These are phyloP conservation scores for Chionomys nivalis DNA, from an alignment of 2,113 vertebrate species.

Conservation along the genomic window DNA sequence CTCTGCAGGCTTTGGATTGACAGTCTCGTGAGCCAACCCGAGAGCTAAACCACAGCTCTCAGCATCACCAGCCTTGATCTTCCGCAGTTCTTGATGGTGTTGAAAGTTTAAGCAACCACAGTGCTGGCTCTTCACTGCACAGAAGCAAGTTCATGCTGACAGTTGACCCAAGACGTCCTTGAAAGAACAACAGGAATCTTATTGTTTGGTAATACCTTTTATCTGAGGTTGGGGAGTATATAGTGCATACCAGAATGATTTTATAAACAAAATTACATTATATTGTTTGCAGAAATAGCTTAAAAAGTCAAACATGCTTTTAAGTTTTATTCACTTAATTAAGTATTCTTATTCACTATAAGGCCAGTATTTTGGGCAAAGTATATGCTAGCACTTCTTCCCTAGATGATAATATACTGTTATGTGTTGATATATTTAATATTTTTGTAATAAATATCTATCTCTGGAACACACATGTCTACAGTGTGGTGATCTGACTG, in stretches of 20 bases:
- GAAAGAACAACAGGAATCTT: background rate
- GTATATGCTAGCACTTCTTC: background rate
- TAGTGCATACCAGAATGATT: background rate
- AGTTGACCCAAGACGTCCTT: background rate
- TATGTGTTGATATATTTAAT: background rate
- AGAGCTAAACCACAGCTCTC: background rate
- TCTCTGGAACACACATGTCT: background rate
- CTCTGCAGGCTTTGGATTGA: background rate
- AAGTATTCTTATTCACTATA: background rate
- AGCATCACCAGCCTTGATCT: background rate
- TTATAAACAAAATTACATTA: background rate
- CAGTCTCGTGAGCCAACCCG: background rate
- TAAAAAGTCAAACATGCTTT: background rate
- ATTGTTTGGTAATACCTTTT: background rate
- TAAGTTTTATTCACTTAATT: no score
- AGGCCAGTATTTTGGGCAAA: background rate
- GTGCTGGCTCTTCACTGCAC: background rate
- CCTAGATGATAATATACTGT: background rate
- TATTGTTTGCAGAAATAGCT: background rate
- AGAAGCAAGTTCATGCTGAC: background rate
- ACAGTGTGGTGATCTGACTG: background rate
- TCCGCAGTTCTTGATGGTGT: background rate
- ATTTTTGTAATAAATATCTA: slow-evolving; percentile 1
- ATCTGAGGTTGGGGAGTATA: background rate
- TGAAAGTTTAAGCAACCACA: background rate